phyloP scores from a whole-genome alignment of 2,888 invertebrate species.

The Oscheius sp. region DNA sequence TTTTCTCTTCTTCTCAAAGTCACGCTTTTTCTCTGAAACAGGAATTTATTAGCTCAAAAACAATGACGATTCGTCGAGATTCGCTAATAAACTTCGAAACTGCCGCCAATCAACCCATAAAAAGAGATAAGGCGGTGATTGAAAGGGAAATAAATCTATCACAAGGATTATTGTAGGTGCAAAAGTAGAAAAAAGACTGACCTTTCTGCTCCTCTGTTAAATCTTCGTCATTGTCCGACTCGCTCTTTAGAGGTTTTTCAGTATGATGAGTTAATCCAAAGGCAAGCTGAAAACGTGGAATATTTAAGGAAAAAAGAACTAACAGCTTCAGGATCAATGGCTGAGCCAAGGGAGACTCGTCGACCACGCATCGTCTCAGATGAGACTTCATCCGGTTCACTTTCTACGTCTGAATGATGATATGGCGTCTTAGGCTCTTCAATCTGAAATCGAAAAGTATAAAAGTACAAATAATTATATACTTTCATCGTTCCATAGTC shows the following conservation, averaged over 20 bases:
- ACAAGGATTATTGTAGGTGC: too few species aligned
- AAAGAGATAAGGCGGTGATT: too few species aligned
- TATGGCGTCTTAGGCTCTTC: conserved; percentile 96
- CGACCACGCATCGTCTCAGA: conserved; percentile 32
- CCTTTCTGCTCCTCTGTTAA: conserved; percentile 61
- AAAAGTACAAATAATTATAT: conserved; percentile 49
- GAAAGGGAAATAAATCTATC: too few species aligned
- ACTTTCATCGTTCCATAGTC: conserved; percentile 98
- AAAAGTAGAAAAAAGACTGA: conserved; percentile 10
- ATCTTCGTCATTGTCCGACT: conserved; percentile 51
- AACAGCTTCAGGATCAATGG: conserved; percentile 62
- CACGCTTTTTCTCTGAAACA: conserved; percentile 58
- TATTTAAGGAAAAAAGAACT: background rate
- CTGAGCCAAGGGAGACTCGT: conserved; percentile 63
- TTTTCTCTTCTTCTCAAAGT: conserved; percentile 90
- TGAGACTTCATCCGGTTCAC: conserved; percentile 62
- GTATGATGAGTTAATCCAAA: conserved; percentile 26
- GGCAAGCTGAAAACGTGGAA: conserved; percentile 22
- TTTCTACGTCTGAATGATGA: conserved; percentile 74
- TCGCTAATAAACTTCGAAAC: too few species aligned
- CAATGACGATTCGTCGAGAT: too few species aligned
- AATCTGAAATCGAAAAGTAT: conserved; percentile 69
- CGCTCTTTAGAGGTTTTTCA: conserved; percentile 42
- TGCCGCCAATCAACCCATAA: too few species aligned
- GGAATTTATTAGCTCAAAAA: background rate